Evolutionary conservation across 2,888 invertebrate species (phyloP), one percentile per base, ranked within the genome.

Genomic region (Phrixothrix hirtus): DNA sequence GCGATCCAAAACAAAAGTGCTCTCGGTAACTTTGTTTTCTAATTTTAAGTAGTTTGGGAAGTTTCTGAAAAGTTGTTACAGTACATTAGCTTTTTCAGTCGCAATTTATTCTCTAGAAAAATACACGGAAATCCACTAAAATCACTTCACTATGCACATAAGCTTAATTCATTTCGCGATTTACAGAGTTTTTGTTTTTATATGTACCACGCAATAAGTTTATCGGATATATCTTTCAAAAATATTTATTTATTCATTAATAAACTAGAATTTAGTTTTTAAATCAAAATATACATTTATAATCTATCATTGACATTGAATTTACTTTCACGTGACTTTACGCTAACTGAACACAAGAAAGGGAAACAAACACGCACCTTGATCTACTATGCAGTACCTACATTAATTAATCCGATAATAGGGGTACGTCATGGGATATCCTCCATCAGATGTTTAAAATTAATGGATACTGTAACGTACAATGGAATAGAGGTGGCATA

Each of bases 391-490:
- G 39, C 44, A 15, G 38, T 35, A 68, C 67, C 67, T 67, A 66
- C 64, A 67, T 67, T 69, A 68, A 69, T 69, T 69, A 68, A 68
- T 64, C 64, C 60, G 67, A 69, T 69, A 69, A 68, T 66, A 62
- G 66, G 62, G 61, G 61, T 54, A 62, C 63, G 68, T 67, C 67
- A 67, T 47, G 66, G 66, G 67, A 67, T 68, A 66, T 68, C 69
- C 67, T 68, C 67, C 66, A 68, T 69, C 69, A 68, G 64, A 63
- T 61, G 60, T 47, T 53, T 43, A 52, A 67, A 69, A 69, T 69
- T 69, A 69, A 69, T 69, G 65, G 65, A 58, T 61, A 63, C 60
- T 65, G 62, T 65, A 67, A 65, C 60, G 63, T 49, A 57, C 55
- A 47, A 59, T 49, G 50, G 53, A 48, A 47, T 49, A 52, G 58